Evolutionary conservation across 2,888 invertebrate genomes (phyloP).

Genomic region (Leptinotarsa rubiginosa): DNA sequence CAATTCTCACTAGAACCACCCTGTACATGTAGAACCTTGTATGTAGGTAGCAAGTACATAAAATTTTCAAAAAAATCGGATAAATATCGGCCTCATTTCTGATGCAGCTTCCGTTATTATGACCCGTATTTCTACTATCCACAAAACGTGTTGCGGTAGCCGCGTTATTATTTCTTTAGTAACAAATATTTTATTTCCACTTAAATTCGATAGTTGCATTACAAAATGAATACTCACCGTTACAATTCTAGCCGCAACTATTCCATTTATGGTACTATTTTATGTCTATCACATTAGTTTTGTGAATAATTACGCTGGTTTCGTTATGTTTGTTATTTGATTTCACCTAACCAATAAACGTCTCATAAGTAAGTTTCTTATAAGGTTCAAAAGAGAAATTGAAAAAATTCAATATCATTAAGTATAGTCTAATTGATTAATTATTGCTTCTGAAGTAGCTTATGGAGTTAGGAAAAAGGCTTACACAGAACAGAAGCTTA

Average conservation of each 20-base stretch:
- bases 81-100: conserved; percentile 52
- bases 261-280: conserved; percentile 30
- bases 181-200: conserved; percentile 43
- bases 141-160: conserved; percentile 53
- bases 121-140: conserved; percentile 51
- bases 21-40: conserved; percentile 5
- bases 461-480: too few species aligned
- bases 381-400: too few species aligned
- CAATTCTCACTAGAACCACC: background rate
- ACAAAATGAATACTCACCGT: conserved; percentile 41
- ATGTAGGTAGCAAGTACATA: conserved; percentile 41
- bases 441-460: too few species aligned
- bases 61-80: conserved; percentile 48
- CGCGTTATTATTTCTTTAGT: conserved; percentile 46
- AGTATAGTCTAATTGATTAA: too few species aligned
- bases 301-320: background rate
- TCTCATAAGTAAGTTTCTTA: background rate
- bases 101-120: conserved; percentile 51
- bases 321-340: background rate
- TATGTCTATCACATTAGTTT: conserved; percentile 6
- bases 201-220: conserved; percentile 43
- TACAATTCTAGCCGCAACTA: conserved; percentile 44
- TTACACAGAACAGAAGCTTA: too few species aligned
- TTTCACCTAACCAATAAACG: background rate
- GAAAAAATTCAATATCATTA: too few species aligned